Conservation (phyloP, 2,888 invertebrate species). For the Coremacera marginata region DNA sequence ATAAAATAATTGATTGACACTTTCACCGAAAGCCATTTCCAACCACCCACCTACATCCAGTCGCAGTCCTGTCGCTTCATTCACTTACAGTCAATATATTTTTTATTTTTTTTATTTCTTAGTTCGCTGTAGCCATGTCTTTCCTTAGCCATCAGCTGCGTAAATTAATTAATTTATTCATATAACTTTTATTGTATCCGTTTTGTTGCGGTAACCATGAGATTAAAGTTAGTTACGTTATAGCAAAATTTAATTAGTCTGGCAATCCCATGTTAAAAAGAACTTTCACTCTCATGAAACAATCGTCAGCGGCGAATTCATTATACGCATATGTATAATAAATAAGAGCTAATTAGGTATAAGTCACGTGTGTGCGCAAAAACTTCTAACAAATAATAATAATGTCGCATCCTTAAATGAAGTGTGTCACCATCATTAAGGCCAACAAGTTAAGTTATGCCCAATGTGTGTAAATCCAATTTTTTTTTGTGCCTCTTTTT, state of each 20-base stretch:
- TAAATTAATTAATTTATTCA: conserved; percentile 15
- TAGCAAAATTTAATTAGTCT: conserved; percentile 1
- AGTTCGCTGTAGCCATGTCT: not conserved
- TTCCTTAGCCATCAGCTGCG: not conserved
- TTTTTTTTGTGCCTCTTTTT: too few relatives aligned
- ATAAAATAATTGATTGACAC: conserved; percentile 2
- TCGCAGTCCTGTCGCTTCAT: not conserved
- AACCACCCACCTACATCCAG: not conserved
- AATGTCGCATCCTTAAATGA: too few relatives aligned
- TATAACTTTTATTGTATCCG: not conserved
- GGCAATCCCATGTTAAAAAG: conserved; percentile 8
- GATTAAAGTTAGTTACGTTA: not conserved
- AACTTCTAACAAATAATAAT: too few relatives aligned
- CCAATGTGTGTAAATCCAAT: too few relatives aligned
- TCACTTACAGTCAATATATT: not conserved
- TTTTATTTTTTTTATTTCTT: not conserved
- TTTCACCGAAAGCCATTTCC: not conserved
- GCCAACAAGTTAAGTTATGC: too few relatives aligned
- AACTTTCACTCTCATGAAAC: not conserved
- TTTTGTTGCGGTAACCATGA: not conserved
- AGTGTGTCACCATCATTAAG: too few relatives aligned
- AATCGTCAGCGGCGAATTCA: too few relatives aligned
- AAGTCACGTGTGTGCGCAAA: too few relatives aligned
- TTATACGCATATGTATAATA: too few relatives aligned
- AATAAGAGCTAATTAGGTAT: too few relatives aligned